A percentile compares a stretch with the other conserved stretches of the same genome.
Conservation (phyloP, 2,797 vertebrate genomes). For the Poeciliopsis turneri region DNA sequence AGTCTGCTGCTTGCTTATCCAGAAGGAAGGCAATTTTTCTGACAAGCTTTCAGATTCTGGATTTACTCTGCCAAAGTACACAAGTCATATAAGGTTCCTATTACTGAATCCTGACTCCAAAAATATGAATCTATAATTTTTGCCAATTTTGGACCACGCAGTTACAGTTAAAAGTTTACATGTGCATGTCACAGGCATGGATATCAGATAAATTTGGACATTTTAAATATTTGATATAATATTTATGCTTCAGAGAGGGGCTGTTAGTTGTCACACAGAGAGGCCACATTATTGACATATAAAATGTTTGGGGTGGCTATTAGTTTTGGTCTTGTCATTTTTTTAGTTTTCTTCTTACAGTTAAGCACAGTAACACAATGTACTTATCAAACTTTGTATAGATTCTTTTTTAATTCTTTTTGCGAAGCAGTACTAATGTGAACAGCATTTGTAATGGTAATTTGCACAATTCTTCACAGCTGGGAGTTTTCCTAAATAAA, state of each 20-base stretch:
- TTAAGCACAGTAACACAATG: not conserved
- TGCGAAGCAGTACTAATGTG: too few species aligned
- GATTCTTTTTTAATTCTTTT: not conserved
- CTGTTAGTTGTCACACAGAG: not conserved
- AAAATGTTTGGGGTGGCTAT: not conserved
- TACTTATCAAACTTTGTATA: not conserved
- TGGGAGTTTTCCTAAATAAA: not conserved
- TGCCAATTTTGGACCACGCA: not conserved
- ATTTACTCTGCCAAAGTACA: conserved; percentile 5
- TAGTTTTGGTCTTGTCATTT: not conserved
- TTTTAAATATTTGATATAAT: not conserved
- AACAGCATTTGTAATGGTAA: too few species aligned
- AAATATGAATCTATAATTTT: conserved; percentile 5
- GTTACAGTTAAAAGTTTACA: not conserved
- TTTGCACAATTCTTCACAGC: not conserved
- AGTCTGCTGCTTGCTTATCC: conserved; percentile 20
- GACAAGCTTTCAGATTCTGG: conserved; percentile 10
- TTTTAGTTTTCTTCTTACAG: not conserved
- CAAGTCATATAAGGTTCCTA: conserved; percentile 12
- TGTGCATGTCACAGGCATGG: not conserved
- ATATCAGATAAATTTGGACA: not conserved
- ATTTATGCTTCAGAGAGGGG: not conserved
- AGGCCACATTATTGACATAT: not conserved
- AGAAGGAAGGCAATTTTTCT: conserved; percentile 17
- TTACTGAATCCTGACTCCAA: not conserved